phyloP scores from a whole-genome alignment of 2,888 invertebrate species.

The Yponomeuta malinellus region DNA sequence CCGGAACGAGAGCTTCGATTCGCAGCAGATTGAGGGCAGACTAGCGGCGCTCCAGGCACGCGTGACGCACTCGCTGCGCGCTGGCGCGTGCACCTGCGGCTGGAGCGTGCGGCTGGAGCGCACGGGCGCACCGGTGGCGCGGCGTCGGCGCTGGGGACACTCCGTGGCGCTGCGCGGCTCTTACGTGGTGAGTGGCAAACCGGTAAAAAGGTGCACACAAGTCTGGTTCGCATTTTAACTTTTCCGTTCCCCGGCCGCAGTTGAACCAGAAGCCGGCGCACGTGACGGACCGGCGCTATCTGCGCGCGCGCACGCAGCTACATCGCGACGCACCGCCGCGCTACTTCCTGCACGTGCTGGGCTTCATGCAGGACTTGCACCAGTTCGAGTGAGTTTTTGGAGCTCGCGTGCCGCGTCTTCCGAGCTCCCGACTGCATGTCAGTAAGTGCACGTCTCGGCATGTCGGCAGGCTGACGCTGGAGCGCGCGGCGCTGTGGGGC shows the following conservation, averaged over 20 bases:
- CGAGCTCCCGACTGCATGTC: background rate
- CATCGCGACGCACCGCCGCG: conserved; percentile 7
- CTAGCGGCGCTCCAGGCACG: background rate
- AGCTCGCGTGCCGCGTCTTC: background rate
- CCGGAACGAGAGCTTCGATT: background rate
- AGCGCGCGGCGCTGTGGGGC: conserved; percentile 5
- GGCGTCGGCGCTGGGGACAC: conserved; percentile 3
- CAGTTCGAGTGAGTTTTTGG: background rate
- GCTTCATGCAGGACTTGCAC: conserved; percentile 10
- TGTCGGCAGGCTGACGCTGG: background rate
- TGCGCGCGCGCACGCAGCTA: background rate
- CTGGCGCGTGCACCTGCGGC: background rate
- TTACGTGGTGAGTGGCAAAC: background rate
- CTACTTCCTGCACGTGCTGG: background rate
- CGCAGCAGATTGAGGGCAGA: background rate
- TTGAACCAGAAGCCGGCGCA: conserved; percentile 2
- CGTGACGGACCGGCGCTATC: background rate
- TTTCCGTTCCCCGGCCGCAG: background rate
- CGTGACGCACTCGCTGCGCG: background rate
- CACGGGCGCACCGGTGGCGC: background rate
- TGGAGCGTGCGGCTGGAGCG: background rate
- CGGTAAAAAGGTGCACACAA: background rate
- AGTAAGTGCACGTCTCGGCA: background rate
- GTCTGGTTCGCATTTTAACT: too few species aligned
- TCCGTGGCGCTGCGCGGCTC: background rate